Base-by-base conservation (phyloP, 2,113 vertebrate genomes). In the Origma solitaria region DNA sequence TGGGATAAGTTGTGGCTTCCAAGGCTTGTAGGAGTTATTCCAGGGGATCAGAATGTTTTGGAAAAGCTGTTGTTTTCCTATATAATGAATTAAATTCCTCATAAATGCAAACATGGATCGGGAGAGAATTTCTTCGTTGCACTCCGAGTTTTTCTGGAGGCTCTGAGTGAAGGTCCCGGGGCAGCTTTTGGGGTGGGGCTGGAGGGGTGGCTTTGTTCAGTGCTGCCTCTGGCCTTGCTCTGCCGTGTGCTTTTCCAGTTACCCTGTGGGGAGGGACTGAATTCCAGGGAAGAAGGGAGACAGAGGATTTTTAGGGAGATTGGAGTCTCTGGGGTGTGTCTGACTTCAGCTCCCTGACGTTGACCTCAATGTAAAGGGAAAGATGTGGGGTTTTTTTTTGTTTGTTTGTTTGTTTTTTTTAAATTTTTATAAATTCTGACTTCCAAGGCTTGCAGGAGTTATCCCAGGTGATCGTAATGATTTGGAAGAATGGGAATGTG, bases 191-290 rank as follows among this genome's bases (percentile, higher is more conserved):
- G 38, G 38, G 38, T 40, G 38, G 38, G 38, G 38, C 13, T 40
- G 38, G 35, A 51, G 37, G 6, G 6, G 5, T 44, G 7, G 5
- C 8, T 72, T 30, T 72, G 30, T 37, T 42, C 12, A 20, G 65
- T 4, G 12, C n/a, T 49, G 16, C n/a, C 33, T 47, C 64, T 47
- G 64, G 64, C 19, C 2, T 9, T n/a, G 42, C 6, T 65, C 6
- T 22, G 13, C 40, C 40, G 11, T 0, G 20, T 2, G 22, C 15
- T 47, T 66, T 50, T 54, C 30, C 9, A 8, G 30, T 8, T 71
- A 8, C 44, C 5, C 38, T 5, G 4, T 35, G 0, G n/a, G n/a
- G n/a, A n/a, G n/a, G n/a, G n/a, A n/a, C n/a, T 1, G 11, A 57
- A 73, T 57, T 73, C 33, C 24, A 45, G 10, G 51, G 6, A 44